phyloP scores from a whole-genome alignment of 2,888 invertebrate species.

The Eupithecia inturbata region DNA sequence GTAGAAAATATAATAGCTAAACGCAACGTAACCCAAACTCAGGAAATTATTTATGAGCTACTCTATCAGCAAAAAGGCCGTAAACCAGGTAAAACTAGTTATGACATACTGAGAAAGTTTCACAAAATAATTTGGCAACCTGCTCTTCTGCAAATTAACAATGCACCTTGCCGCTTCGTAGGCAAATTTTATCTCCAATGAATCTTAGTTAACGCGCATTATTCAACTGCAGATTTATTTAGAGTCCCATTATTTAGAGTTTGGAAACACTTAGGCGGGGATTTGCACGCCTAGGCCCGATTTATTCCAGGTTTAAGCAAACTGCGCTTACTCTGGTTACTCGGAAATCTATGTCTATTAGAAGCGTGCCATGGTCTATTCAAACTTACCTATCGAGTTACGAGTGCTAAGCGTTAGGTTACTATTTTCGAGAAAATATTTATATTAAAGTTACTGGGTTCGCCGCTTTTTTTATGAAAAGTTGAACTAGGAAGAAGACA shows the following conservation, averaged over 20 bases:
- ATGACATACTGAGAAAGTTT: neutral
- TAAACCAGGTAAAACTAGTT: neutral
- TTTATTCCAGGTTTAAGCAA: slow-evolving; percentile 35
- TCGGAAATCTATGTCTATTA: slow-evolving; percentile 28
- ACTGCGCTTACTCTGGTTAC: slow-evolving; percentile 31
- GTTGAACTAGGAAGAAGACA: neutral
- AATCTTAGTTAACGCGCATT: slow-evolving; percentile 16
- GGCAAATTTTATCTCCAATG: slow-evolving; percentile 13
- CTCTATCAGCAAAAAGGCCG: neutral
- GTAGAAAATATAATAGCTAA: neutral
- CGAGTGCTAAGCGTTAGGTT: neutral
- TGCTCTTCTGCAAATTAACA: neutral
- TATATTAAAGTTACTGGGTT: neutral
- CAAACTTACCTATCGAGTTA: too few relatives aligned
- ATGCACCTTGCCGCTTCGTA: slow-evolving; percentile 6
- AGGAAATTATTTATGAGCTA: neutral
- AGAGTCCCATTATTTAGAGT: slow-evolving; percentile 25
- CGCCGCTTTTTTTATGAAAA: neutral
- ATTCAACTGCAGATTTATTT: slow-evolving; percentile 29
- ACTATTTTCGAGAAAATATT: too few relatives aligned
- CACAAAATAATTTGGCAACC: neutral
- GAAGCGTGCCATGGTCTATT: neutral
- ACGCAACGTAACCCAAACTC: neutral
- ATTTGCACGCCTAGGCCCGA: slow-evolving; percentile 35
- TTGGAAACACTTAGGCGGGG: slow-evolving; percentile 36